A percentile compares a stretch with the other conserved stretches of the same genome.
Evolutionary conservation across 2,888 invertebrate genomes (phyloP).

Genomic region (Carabus problematicus): DNA sequence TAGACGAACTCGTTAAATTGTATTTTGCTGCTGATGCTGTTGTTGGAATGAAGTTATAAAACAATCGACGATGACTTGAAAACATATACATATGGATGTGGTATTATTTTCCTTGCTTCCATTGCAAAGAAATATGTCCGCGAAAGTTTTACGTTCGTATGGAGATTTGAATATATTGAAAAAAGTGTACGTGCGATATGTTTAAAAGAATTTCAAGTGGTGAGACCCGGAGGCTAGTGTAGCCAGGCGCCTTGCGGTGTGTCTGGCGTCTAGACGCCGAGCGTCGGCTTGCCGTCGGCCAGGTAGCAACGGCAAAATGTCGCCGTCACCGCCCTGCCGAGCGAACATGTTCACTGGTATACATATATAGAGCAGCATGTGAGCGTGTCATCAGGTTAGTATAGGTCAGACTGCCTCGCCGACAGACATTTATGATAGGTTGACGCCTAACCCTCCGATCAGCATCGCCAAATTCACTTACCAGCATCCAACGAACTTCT

Average conservation of each 20-base stretch:
- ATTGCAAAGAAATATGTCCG: conserved; percentile 17
- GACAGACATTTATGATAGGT: conserved; percentile 14
- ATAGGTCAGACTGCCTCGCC: conserved; percentile 20
- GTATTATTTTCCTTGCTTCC: too few relatives aligned
- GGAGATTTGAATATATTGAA: conserved; percentile 9
- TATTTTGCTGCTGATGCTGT: too few relatives aligned
- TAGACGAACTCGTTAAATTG: too few relatives aligned
- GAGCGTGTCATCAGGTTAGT: conserved; percentile 20
- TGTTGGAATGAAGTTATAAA: too few relatives aligned
- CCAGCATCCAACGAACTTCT: too few relatives aligned
- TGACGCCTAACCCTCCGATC: background rate
- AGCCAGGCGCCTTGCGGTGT: conserved; percentile 7
- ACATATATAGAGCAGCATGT: conserved; percentile 10
- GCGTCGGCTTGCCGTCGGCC: conserved; percentile 6
- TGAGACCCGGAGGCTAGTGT: background rate
- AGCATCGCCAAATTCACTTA: too few relatives aligned
- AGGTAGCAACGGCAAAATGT: conserved; percentile 11
- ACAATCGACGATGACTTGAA: too few relatives aligned
- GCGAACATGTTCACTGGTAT: too few relatives aligned
- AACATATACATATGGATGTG: too few relatives aligned
- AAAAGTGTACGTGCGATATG: conserved; percentile 9
- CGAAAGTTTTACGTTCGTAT: conserved; percentile 22
- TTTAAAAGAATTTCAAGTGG: conserved; percentile 16
- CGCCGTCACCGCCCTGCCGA: background rate
- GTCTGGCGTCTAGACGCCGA: conserved; percentile 17